A percentile compares a stretch with the other conserved stretches of the same genome.
Conservation (phyloP, 2,113 vertebrate genomes). For the Cathartes aura region DNA sequence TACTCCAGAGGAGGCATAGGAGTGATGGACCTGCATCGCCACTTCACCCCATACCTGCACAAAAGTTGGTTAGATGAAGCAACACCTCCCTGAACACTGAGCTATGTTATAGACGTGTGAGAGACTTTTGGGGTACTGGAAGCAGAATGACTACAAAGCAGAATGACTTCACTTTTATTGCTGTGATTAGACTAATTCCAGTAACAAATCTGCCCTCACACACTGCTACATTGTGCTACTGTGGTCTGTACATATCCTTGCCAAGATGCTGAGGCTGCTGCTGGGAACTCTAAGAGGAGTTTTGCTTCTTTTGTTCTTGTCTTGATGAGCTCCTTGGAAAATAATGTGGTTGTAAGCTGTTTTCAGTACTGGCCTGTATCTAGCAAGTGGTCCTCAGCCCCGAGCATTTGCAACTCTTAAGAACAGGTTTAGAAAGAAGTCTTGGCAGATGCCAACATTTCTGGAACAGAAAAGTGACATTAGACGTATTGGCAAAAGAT, state of each 20-base stretch:
- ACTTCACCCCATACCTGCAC: neutral
- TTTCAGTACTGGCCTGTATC: neutral
- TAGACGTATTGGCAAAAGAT: neutral
- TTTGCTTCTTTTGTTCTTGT: neutral
- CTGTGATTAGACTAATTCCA: neutral
- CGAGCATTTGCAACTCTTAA: neutral
- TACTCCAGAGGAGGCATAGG: neutral
- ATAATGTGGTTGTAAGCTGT: neutral
- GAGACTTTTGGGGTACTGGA: neutral
- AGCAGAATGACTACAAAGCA: neutral
- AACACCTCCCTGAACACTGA: neutral
- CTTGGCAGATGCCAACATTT: neutral
- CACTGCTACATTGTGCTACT: neutral
- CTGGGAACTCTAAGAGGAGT: neutral
- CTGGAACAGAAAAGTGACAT: neutral
- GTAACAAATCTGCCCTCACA: neutral
- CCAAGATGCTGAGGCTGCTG: neutral
- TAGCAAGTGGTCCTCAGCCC: neutral
- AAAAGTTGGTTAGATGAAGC: neutral
- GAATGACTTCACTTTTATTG: neutral
- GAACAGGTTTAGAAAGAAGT: neutral
- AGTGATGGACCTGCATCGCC: neutral
- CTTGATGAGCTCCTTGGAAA: neutral
- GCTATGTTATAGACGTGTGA: neutral
- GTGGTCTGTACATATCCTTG: neutral